Evolutionary conservation across 2,797 vertebrate species (phyloP).

Genomic region (Propithecus perrieri): DNA sequence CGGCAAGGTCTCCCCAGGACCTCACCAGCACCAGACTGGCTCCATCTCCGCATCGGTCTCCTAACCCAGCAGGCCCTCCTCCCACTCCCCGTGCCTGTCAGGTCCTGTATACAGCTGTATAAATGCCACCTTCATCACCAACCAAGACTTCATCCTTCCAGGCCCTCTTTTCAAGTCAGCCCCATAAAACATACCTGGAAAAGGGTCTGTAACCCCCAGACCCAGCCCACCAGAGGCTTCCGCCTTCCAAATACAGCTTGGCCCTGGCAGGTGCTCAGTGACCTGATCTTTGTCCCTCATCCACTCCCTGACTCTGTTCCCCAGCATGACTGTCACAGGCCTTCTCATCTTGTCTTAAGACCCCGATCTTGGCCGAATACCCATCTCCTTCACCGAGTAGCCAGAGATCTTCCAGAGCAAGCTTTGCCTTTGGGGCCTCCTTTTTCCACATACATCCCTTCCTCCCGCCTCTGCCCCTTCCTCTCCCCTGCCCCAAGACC

Average conservation of each 20-base stretch:
- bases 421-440: not conserved
- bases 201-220: not conserved
- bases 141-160: not conserved
- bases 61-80: not conserved
- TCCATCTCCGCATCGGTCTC: not conserved
- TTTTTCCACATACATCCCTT: not conserved
- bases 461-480: not conserved
- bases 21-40: not conserved
- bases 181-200: not conserved
- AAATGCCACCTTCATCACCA: not conserved
- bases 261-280: not conserved
- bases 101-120: not conserved
- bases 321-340: not conserved
- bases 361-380: not conserved
- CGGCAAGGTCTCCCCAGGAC: not conserved
- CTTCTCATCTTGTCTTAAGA: not conserved
- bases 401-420: not conserved
- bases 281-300: not conserved
- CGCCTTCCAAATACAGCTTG: not conserved
- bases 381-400: not conserved
- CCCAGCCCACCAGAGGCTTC: not conserved
- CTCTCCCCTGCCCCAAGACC: not conserved
- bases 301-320: not conserved
- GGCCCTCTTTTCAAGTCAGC: not conserved
- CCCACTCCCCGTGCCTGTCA: accelerated